Evolutionary conservation across 30 jellyfish, hydroid and myxozoan species (phyloP), one percentile per base, ranked within the genome.

Genomic region (Cassiopea xamachana): DNA sequence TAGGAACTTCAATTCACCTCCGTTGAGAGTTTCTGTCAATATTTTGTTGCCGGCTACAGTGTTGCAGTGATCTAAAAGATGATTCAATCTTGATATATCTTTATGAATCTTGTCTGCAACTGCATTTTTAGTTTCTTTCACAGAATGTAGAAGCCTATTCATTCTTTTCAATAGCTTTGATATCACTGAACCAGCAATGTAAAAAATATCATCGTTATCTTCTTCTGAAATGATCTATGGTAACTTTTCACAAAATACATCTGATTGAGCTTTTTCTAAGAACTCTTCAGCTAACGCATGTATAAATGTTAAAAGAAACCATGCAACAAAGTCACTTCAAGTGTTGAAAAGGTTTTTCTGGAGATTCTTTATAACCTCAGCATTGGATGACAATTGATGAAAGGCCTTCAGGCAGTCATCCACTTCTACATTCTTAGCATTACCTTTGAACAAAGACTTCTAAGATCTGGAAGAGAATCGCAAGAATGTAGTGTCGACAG

Each of bases 1-100:
- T 7, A 80, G 89, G 64, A 47, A 81, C 80, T 81, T 81, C 1
- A 86, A 78, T 60, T 88, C 93, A 50, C 82, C 93, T 61, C 88
- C 72, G 58, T 74, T 58, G 51, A 86, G 93, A 79, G 86, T 19
- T 48, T 48, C 49, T 46, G 68, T 86, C 18, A 74, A 77, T 74
- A 17, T 86, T 18, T 55, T 79, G 46, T 75, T 86, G 76, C 48
- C 7, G 64, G 59, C 58, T 2, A 43, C 39, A 27, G 39, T 27
- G 39, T 27, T 27, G 39, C 39, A 27, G 39, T 27, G 39, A 27
- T 27, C 39, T 84, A 62, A 19, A 85, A 69, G 50, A 47, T 58
- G 10, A 27, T 27, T 27, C 39, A 27, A 27, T 27, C 39, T 27
- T 27, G 39, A 27, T 27, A 27, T 27, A 27, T 27, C 39, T 0